A percentile compares a stretch with the other conserved stretches of the same genome.
Conservation (phyloP, 2,888 invertebrate species). For the Helleia helle region DNA sequence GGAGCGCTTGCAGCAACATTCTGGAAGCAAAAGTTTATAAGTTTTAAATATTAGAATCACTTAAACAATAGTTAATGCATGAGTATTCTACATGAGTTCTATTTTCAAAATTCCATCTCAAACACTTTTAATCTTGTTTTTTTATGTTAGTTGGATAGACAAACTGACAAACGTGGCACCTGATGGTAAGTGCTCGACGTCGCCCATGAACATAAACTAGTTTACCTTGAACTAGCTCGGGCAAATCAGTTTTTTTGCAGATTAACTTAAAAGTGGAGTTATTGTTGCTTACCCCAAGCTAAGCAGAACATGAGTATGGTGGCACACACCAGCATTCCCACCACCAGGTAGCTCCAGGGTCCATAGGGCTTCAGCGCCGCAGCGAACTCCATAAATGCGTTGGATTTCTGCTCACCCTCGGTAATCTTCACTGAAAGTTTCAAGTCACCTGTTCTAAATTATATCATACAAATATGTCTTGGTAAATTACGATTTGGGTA, state of each 20-base stretch:
- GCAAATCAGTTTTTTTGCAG: too few species aligned
- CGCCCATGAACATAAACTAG: too few species aligned
- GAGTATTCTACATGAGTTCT: too few species aligned
- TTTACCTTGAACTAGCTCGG: too few species aligned
- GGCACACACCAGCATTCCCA: conserved; percentile 81
- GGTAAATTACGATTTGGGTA: too few species aligned
- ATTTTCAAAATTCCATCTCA: neutral
- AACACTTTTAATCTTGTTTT: too few species aligned
- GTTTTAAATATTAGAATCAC: too few species aligned
- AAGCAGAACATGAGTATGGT: conserved; percentile 80
- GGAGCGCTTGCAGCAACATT: conserved; percentile 65
- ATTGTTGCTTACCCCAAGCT: conserved; percentile 72
- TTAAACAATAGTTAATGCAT: too few species aligned
- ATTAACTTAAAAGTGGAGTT: too few species aligned
- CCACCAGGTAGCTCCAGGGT: conserved; percentile 82
- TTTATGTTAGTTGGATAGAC: too few species aligned
- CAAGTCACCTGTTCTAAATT: conserved; percentile 33
- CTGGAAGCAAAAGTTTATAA: conserved; percentile 45
- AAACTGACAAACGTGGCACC: too few species aligned
- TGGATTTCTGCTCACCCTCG: conserved; percentile 55
- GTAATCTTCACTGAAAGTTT: conserved; percentile 61
- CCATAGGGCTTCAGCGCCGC: conserved; percentile 80
- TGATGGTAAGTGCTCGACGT: too few species aligned
- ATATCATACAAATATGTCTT: conserved; percentile 10
- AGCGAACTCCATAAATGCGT: conserved; percentile 63